Evolutionary conservation across 1,140 invertebrate species (phyloP).

Genomic region (Dermatophagoides farinae): DNA sequence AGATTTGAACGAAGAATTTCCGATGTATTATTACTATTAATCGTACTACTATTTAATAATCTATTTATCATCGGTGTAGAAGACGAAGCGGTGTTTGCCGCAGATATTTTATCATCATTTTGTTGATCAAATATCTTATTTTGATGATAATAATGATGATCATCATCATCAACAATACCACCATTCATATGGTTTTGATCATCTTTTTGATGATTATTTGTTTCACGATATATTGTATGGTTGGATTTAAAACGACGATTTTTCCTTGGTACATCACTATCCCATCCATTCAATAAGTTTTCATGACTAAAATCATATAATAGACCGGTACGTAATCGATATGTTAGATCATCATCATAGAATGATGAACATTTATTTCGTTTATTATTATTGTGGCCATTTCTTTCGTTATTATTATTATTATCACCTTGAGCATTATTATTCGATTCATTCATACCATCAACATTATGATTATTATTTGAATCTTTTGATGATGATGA

Average conservation of each 20-base stretch:
- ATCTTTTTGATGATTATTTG: neutral
- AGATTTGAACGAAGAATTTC: no score
- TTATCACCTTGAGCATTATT: no score
- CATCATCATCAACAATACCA: neutral
- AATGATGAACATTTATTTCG: no score
- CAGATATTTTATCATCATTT: neutral
- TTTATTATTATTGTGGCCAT: no score
- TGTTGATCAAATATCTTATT: neutral
- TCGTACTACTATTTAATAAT: neutral
- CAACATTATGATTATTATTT: no score
- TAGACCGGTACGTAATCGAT: neutral
- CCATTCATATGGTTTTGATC: neutral
- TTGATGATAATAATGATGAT: neutral
- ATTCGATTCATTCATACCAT: no score
- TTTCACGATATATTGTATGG: no score
- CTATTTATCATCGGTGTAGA: no score
- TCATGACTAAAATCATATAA: slow-evolving; percentile 16
- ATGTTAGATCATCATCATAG: neutral
- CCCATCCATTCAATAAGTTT: slow-evolving; percentile 1
- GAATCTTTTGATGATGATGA: no score
- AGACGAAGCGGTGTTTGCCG: no score
- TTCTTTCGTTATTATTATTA: no score
- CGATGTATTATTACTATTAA: neutral
- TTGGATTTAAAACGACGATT: slow-evolving; percentile 8
- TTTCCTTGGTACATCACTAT: neutral